A percentile compares a stretch with the other conserved stretches of the same genome.
Evolutionary conservation across 2,113 vertebrate species (phyloP).

Genomic region (Platycercus adscitus): DNA sequence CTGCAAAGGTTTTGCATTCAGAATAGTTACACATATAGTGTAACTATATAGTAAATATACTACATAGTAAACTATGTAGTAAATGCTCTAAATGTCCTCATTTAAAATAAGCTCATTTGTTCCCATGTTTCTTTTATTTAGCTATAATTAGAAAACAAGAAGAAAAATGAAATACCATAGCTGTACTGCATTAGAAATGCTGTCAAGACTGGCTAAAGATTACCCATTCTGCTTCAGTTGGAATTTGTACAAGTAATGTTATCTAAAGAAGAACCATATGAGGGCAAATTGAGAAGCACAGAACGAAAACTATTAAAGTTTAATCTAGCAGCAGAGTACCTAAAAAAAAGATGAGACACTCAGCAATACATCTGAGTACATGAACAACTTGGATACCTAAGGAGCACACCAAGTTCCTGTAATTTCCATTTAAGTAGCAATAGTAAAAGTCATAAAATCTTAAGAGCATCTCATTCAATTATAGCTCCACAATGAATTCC

Average conservation of each 20-base stretch:
- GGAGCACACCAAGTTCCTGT: background rate
- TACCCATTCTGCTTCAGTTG: conserved; percentile 46
- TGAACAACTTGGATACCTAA: background rate
- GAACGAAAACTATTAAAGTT: conserved; percentile 50
- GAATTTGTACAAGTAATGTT: conserved; percentile 69
- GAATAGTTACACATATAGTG: background rate
- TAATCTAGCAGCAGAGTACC: conserved; percentile 38
- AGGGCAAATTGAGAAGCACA: conserved; percentile 65
- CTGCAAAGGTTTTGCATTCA: background rate
- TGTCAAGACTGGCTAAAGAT: conserved; percentile 31
- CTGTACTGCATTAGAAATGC: conserved; percentile 48
- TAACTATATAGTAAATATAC: too few species aligned
- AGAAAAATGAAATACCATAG: background rate
- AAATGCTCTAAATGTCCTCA: background rate
- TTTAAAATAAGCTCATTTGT: background rate
- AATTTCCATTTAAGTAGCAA: background rate
- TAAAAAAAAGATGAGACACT: background rate
- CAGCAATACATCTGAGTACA: background rate
- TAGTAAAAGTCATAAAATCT: background rate
- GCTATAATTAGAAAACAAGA: background rate
- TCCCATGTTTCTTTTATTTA: background rate
- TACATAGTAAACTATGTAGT: too few species aligned
- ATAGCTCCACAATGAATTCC: background rate
- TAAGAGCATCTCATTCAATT: background rate
- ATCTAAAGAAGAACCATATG: conserved; percentile 74